A percentile compares a stretch with the other conserved stretches of the same genome.
Evolutionary conservation across 2,113 vertebrate genomes (phyloP).

Genomic region (Aegypius monachus): DNA sequence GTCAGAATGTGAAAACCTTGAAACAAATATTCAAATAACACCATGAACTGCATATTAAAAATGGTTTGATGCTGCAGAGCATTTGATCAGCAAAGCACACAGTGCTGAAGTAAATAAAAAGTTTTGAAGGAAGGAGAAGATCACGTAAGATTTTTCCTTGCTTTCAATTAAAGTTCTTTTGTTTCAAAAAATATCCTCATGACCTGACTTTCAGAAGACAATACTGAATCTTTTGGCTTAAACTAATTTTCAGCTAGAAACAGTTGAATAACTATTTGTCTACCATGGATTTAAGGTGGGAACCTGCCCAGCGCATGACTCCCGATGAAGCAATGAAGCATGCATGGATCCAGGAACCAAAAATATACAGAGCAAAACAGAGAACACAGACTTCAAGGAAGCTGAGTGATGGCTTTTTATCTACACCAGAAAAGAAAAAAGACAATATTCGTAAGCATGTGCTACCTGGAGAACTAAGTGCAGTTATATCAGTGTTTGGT

Average conservation of each 20-base stretch:
- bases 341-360: constrained; percentile 85
- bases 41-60: neutral
- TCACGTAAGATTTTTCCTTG: neutral
- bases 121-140: neutral
- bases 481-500: neutral
- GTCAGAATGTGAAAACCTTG: neutral
- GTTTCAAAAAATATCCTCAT: neutral
- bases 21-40: neutral
- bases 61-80: neutral
- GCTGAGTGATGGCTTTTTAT: constrained; percentile 32
- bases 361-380: constrained; percentile 68
- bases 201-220: neutral
- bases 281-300: constrained; percentile 79
- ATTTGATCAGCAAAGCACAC: neutral
- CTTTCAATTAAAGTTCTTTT: neutral
- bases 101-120: neutral
- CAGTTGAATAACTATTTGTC: neutral
- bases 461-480: neutral
- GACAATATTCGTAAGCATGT: constrained; percentile 44
- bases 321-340: constrained; percentile 89
- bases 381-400: constrained; percentile 70
- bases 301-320: constrained; percentile 88
- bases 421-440: constrained; percentile 54
- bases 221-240: neutral
- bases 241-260: neutral